phyloP scores from a whole-genome alignment of 1,140 invertebrate species.

The Tribolium madens region DNA sequence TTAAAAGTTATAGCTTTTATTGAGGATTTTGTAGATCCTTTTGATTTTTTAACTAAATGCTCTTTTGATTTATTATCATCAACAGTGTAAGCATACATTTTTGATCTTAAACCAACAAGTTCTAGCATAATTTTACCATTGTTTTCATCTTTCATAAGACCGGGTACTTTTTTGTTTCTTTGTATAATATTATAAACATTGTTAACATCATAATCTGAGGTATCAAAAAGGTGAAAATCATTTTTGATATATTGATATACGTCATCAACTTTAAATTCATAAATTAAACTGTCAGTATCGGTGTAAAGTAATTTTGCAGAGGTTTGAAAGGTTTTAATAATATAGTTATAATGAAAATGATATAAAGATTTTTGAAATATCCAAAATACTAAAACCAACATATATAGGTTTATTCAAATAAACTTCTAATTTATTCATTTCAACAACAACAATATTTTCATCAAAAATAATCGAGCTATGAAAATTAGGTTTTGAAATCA shows the following conservation, averaged over 20 bases:
- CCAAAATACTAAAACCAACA: conserved; percentile 45
- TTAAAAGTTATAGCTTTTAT: too few relatives aligned
- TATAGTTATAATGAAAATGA: conserved; percentile 46
- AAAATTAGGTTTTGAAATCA: conserved; percentile 51
- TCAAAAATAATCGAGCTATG: conserved; percentile 50
- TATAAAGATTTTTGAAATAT: conserved; percentile 49
- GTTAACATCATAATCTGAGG: conserved; percentile 56
- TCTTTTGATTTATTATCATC: too few relatives aligned
- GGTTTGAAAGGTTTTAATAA: too few relatives aligned
- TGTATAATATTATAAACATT: conserved; percentile 58
- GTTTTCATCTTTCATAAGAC: conserved; percentile 69
- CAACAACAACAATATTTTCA: conserved; percentile 49
- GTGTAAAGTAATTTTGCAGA: conserved; percentile 58
- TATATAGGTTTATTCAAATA: conserved; percentile 53
- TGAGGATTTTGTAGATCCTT: too few relatives aligned
- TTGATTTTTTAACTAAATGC: too few relatives aligned
- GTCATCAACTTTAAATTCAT: conserved; percentile 51
- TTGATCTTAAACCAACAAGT: conserved; percentile 65
- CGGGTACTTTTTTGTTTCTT: conserved; percentile 67
- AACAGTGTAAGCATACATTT: conserved; percentile 63
- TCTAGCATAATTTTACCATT: conserved; percentile 62
- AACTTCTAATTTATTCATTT: conserved; percentile 52
- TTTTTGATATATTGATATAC: conserved; percentile 51
- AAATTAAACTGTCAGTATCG: conserved; percentile 59
- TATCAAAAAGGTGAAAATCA: conserved; percentile 57